phyloP scores from a whole-genome alignment of 1,140 invertebrate species.

The Pseudomyrmex dendroicus region DNA sequence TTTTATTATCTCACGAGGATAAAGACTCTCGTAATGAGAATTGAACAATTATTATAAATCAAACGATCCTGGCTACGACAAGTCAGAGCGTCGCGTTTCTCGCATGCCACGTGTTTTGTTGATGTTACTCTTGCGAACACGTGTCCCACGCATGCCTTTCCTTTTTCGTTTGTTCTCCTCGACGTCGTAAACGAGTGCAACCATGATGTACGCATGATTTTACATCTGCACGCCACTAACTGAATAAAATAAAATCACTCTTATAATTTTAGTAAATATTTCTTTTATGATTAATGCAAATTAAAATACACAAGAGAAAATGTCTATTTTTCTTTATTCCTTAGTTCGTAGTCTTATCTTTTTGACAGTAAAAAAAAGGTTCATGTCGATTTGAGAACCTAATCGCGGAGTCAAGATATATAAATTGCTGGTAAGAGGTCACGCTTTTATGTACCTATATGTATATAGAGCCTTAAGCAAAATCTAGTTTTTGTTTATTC shows the following conservation, averaged over 20 bases:
- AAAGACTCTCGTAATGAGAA: conserved; percentile 79
- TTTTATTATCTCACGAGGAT: conserved; percentile 51
- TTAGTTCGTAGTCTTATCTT: not conserved
- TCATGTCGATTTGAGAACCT: conserved; percentile 66
- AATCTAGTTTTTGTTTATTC: conserved; percentile 85
- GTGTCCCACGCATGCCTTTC: conserved; percentile 64
- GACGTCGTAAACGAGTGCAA: conserved; percentile 45
- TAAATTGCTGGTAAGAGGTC: conserved; percentile 81
- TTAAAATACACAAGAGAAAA: no score
- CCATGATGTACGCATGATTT: conserved; percentile 48
- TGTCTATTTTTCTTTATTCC: no score
- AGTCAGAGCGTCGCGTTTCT: conserved; percentile 76
- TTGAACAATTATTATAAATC: conserved; percentile 83
- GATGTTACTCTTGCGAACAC: conserved; percentile 78
- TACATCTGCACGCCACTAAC: conserved; percentile 24
- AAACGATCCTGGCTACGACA: conserved; percentile 66
- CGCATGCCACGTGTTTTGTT: conserved; percentile 80
- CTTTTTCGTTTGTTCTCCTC: conserved; percentile 20
- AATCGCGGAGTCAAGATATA: conserved; percentile 56
- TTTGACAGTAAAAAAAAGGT: not conserved
- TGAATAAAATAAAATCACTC: not conserved
- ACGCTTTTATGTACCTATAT: conserved; percentile 82
- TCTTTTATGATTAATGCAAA: no score
- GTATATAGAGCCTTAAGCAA: conserved; percentile 76
- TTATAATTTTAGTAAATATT: not conserved